Percentiles rank a stretch among this genome's conserved stretches.
These are phyloP conservation scores for Dichetophora obliterata DNA, from an alignment of 2,888 invertebrate genomes.

Conservation along the genomic window DNA sequence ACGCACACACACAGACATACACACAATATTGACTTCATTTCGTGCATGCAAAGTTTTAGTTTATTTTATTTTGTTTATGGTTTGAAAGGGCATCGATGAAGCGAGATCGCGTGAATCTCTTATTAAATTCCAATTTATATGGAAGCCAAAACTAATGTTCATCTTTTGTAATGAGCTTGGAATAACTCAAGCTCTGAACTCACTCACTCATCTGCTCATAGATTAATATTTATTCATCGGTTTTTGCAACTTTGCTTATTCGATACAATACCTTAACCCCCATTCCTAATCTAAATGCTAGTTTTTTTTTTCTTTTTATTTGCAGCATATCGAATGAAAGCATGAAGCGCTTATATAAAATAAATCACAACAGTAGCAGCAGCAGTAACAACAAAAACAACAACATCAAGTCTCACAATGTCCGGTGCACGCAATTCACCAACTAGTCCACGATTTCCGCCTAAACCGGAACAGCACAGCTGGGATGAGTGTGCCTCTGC, in stretches of 20 bases:
- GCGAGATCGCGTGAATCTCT: conserved; percentile 36
- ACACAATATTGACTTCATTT: background rate
- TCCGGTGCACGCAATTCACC: conserved; percentile 46
- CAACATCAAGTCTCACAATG: conserved; percentile 39
- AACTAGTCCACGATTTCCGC: conserved; percentile 46
- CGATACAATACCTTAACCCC: background rate
- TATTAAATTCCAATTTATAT: conserved; percentile 58
- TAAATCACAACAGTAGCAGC: conserved; percentile 9
- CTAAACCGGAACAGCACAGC: conserved; percentile 56
- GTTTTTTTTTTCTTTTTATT: background rate
- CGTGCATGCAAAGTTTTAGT: background rate
- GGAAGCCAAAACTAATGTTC: conserved; percentile 62
- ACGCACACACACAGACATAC: background rate
- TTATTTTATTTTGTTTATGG: background rate
- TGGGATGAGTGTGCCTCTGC: conserved; percentile 57
- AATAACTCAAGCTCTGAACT: background rate
- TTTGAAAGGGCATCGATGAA: background rate
- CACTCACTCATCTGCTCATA: background rate
- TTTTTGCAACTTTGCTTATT: background rate
- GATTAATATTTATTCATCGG: no score
- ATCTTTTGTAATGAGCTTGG: conserved; percentile 28
- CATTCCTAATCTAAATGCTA: background rate
- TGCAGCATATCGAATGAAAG: conserved; percentile 16
- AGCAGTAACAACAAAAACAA: background rate
- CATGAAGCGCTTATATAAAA: conserved; percentile 2